phyloP scores from a whole-genome alignment of 2,113 vertebrate genomes.

The Rhynchopsitta pachyrhyncha region DNA sequence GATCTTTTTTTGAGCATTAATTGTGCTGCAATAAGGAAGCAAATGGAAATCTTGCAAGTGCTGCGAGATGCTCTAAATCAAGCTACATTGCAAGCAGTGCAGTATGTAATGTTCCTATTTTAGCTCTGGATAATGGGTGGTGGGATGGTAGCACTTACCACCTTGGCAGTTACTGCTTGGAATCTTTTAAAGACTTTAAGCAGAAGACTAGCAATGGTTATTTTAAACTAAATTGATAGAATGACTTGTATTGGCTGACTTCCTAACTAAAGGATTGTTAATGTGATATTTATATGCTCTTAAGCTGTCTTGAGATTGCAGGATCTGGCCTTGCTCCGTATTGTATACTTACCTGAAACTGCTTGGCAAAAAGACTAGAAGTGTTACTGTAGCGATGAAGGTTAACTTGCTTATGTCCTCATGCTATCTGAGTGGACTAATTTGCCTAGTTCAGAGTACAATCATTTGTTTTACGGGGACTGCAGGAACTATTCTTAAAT shows the following conservation, averaged over 20 bases:
- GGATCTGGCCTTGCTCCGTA: constrained; percentile 66
- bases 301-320: constrained; percentile 61
- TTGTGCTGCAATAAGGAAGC: constrained; percentile 58
- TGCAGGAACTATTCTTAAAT: constrained; percentile 54
- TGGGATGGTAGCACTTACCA: constrained; percentile 59
- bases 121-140: constrained; percentile 47
- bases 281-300: constrained; percentile 74
- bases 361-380: constrained; percentile 61
- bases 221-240: constrained; percentile 60
- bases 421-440: constrained; percentile 65
- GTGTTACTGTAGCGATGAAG: constrained; percentile 54
- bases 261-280: constrained; percentile 78
- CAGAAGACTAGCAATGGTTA: constrained; percentile 70
- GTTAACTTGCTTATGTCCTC: constrained; percentile 63
- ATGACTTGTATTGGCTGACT: constrained; percentile 76
- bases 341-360: constrained; percentile 40
- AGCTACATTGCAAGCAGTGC: constrained; percentile 66
- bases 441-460: constrained; percentile 50
- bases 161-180: constrained; percentile 64
- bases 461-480: constrained; percentile 42
- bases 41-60: constrained; percentile 31
- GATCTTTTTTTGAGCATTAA: constrained; percentile 35
- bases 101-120: constrained; percentile 54
- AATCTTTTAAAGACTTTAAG: constrained; percentile 67
- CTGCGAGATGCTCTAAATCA: constrained; percentile 15